A percentile compares a stretch with the other conserved stretches of the same genome.
Evolutionary conservation across 2,113 vertebrate genomes (phyloP).

Genomic region (Antidorcas marsupialis): DNA sequence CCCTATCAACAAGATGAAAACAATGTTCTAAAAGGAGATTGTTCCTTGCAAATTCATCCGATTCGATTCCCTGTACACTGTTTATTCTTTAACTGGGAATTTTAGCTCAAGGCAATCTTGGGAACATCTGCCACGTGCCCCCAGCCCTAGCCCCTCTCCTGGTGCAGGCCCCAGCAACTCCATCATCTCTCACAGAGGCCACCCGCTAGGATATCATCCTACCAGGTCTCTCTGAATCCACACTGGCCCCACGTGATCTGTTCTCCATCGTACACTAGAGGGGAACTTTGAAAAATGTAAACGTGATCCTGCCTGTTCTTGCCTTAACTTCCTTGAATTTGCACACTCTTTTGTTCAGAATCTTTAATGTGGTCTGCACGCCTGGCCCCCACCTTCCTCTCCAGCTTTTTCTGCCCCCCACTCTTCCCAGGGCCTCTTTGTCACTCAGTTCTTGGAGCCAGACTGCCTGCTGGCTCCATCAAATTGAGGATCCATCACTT

Average conservation of each 20-base stretch:
- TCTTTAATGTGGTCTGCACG: not conserved
- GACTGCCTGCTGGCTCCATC: not conserved
- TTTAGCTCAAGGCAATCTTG: not conserved
- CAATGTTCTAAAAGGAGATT: not conserved
- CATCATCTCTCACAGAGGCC: not conserved
- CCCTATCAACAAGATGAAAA: not conserved
- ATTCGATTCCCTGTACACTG: not conserved
- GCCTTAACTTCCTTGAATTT: not conserved
- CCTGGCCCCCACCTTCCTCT: not conserved
- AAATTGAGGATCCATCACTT: not conserved
- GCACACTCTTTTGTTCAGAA: not conserved
- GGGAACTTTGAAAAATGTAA: not conserved
- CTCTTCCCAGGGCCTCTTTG: not conserved
- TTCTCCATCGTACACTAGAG: not conserved
- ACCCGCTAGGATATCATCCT: not conserved
- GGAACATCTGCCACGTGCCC: too few relatives aligned
- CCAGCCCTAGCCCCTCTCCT: not conserved
- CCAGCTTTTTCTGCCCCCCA: rapidly evolving
- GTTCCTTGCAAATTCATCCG: not conserved
- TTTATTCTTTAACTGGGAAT: not conserved
- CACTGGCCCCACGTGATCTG: too few relatives aligned
- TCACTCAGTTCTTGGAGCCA: not conserved
- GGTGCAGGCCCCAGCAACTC: not conserved
- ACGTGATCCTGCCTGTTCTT: not conserved
- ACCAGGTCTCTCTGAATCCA: not conserved